Conservation (phyloP, 2,797 vertebrate genomes). For the Myoxocephalus aenaeus region DNA sequence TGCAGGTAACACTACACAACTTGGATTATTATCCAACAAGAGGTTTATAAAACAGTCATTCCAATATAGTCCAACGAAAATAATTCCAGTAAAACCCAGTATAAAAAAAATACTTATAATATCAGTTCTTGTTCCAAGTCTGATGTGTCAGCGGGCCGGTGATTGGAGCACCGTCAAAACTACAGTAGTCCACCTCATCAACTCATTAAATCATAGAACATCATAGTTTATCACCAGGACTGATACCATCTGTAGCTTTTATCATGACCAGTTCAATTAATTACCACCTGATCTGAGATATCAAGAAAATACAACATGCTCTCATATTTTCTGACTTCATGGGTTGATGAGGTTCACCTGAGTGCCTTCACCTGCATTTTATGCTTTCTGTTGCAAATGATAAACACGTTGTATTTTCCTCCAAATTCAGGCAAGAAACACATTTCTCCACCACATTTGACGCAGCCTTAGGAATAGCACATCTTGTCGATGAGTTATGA, state of each 20-base stretch:
- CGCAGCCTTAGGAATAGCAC: neutral
- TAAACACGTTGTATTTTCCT: neutral
- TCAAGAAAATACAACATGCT: neutral
- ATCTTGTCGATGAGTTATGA: slow-evolving; percentile 1
- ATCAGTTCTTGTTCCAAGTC: neutral
- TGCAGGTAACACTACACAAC: neutral
- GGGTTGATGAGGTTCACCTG: neutral
- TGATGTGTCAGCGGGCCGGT: neutral
- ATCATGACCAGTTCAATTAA: neutral
- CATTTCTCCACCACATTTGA: neutral
- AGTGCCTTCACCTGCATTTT: neutral
- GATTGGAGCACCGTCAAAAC: neutral
- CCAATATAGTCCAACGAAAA: neutral
- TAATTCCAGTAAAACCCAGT: neutral
- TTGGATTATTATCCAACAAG: slow-evolving; percentile 3
- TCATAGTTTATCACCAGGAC: neutral
- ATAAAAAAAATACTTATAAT: neutral
- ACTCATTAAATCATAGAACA: neutral
- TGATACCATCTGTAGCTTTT: neutral
- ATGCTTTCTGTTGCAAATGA: slow-evolving; percentile 6
- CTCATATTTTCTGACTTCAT: neutral
- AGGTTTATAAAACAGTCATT: neutral
- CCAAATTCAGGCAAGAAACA: neutral
- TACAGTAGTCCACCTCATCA: neutral
- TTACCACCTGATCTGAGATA: neutral